Percentiles rank a stretch among this genome's conserved stretches.
Evolutionary conservation across 2,888 invertebrate genomes (phyloP).

Genomic region (Scelioninae gen. 1): DNA sequence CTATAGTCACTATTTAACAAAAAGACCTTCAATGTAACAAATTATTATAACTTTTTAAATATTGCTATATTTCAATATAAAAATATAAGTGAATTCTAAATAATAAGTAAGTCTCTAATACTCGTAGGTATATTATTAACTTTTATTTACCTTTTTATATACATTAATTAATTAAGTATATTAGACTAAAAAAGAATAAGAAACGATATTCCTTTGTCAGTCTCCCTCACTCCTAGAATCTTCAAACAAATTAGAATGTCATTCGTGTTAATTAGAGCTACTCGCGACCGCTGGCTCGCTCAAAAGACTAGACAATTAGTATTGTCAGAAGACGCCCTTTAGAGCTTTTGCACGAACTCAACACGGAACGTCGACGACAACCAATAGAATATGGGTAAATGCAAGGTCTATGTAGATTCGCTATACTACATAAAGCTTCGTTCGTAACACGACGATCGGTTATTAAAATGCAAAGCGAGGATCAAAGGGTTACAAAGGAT

Average conservation of each 20-base stretch:
- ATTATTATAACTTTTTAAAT: too few relatives aligned
- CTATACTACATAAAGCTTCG: slow-evolving; percentile 56
- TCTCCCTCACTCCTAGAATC: slow-evolving; percentile 67
- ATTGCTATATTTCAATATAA: too few relatives aligned
- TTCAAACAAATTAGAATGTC: slow-evolving; percentile 74
- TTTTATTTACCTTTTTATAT: not conserved
- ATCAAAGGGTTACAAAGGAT: slow-evolving; percentile 78
- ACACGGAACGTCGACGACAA: slow-evolving; percentile 45
- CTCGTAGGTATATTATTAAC: too few relatives aligned
- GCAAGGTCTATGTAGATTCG: slow-evolving; percentile 33
- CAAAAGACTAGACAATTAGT: slow-evolving; percentile 73
- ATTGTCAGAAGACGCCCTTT: slow-evolving; percentile 72
- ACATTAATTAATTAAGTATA: slow-evolving; percentile 6
- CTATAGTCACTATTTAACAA: too few relatives aligned
- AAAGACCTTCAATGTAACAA: too few relatives aligned
- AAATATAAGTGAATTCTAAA: too few relatives aligned
- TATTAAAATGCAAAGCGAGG: slow-evolving; percentile 80
- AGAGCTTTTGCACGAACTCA: slow-evolving; percentile 41
- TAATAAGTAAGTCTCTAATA: too few relatives aligned
- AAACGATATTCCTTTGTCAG: slow-evolving; percentile 19
- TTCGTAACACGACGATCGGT: slow-evolving; percentile 70
- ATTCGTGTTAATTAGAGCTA: slow-evolving; percentile 74
- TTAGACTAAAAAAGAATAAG: slow-evolving; percentile 5
- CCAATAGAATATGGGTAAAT: slow-evolving; percentile 52
- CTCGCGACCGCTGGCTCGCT: slow-evolving; percentile 50